Conservation (phyloP, 2,113 vertebrate species). For the Sinocyclocheilus anophthalmus region DNA sequence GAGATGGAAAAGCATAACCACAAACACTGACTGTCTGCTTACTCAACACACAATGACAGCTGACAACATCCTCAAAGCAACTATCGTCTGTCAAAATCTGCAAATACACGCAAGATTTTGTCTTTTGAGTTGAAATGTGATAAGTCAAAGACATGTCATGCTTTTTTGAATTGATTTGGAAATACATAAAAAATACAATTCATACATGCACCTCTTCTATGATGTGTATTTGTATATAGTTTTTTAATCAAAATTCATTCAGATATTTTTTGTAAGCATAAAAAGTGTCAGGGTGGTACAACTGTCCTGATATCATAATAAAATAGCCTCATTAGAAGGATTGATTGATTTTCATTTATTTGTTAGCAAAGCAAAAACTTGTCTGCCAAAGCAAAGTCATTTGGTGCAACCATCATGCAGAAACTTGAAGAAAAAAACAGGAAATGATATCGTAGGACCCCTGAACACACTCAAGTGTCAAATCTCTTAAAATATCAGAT, state of each 20-base stretch:
- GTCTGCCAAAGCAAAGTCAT: too few species aligned
- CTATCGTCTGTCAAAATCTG: not conserved
- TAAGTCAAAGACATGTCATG: not conserved
- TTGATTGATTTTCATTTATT: too few species aligned
- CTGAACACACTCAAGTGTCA: too few species aligned
- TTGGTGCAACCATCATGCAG: too few species aligned
- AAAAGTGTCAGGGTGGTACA: too few species aligned
- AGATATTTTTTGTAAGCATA: not conserved
- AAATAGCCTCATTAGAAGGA: too few species aligned
- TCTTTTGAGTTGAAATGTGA: not conserved
- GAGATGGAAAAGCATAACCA: not conserved
- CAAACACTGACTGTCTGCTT: slow-evolving; percentile 7
- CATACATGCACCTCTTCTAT: not conserved
- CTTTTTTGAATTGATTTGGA: not conserved
- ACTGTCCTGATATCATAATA: too few species aligned
- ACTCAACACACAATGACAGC: not conserved
- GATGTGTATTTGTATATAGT: not conserved
- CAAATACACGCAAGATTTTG: not conserved
- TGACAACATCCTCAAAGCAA: not conserved
- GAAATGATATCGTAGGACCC: too few species aligned
- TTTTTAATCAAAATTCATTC: not conserved
- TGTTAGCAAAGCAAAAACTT: too few species aligned
- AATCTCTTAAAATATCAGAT: too few species aligned
- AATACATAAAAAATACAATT: not conserved
- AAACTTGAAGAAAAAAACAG: too few species aligned